These are phyloP conservation scores for Cataglyphis cursor DNA, from an alignment of 2,888 invertebrate genomes.

Conservation along the genomic window DNA sequence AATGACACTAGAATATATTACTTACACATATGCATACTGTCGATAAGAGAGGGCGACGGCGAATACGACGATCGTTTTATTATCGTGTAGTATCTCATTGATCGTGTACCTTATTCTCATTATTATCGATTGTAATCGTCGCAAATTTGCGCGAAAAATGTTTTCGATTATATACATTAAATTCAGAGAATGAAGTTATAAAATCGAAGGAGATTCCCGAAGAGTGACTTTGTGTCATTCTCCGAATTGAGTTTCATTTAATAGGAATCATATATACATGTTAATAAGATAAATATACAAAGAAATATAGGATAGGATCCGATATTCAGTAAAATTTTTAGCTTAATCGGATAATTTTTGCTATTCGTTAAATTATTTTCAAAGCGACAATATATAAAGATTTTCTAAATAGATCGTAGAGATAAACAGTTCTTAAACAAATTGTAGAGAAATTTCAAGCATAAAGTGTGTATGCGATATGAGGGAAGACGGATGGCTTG, in stretches of 20 bases:
- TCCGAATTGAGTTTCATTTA: slow-evolving; percentile 32
- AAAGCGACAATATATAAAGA: background rate
- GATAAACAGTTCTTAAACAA: slow-evolving; percentile 7
- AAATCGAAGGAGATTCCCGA: slow-evolving; percentile 21
- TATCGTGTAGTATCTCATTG: slow-evolving; percentile 40
- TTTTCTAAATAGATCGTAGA: slow-evolving; percentile 27
- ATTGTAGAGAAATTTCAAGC: background rate
- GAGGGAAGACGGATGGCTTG: slow-evolving; percentile 18
- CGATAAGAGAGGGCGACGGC: slow-evolving; percentile 73
- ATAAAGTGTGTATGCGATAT: slow-evolving; percentile 5
- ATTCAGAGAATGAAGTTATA: slow-evolving; percentile 18
- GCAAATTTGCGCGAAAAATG: background rate
- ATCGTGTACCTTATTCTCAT: slow-evolving; percentile 63
- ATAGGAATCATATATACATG: slow-evolving; percentile 11
- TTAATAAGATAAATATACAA: slow-evolving; percentile 6
- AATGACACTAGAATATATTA: slow-evolving; percentile 80
- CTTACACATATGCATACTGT: slow-evolving; percentile 74
- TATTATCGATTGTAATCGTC: slow-evolving; percentile 44
- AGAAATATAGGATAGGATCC: slow-evolving; percentile 22
- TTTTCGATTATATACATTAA: slow-evolving; percentile 25
- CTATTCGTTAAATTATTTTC: slow-evolving; percentile 9
- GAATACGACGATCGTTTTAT: slow-evolving; percentile 74
- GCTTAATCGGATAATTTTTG: slow-evolving; percentile 17
- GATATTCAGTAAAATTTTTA: slow-evolving; percentile 10
- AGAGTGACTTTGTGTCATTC: slow-evolving; percentile 16